Base-by-base conservation (phyloP, 1,140 invertebrate genomes). In the Drosophila setifemur region DNA sequence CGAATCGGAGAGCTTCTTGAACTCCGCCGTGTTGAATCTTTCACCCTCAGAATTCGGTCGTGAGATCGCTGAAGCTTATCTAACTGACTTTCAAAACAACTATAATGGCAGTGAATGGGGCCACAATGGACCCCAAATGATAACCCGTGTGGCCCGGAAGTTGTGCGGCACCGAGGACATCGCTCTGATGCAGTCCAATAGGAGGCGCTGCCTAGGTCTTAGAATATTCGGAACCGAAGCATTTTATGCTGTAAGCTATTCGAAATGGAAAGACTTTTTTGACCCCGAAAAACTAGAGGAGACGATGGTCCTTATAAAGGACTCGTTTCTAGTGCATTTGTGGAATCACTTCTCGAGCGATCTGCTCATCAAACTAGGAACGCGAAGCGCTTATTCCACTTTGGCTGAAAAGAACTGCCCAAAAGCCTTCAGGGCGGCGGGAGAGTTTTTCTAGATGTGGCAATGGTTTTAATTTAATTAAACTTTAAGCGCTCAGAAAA, bases 61-160 rank as follows among this genome's bases (percentile, higher is more conserved):
- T 57, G 79, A 90, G 19, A 89, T 93, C 1, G 94, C 93, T 2
- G 87, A 91, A 14, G 88, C 89, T 0, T 94, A 93, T 73, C 57
- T 95, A 6, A 90, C 73, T 0, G 93, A 94, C 42, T 90, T 95
- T 1, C 90, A 91, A 28, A 58, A 73, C 2, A 93, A 94, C 76
- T 95, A 94, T 73, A 91, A 92, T 19, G 93, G 93, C 7, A 75
- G 92, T 29, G 77, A 92, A 49, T 95, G 94, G 94, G 93, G 94
- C 1, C 91, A 94, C 69, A 95, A 95, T 77, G 95, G 95, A 0
- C 95, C 94, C 1, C 93, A 93, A 0, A 94, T 95, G 0, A 93
- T 96, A 9, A 95, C 94, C 0, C 92, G 94, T 31, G 92, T 93
- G 0, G 77, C 95, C 1, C 91, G 93, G 68, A 91, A 92, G 37